Percentiles rank a stretch among this genome's conserved stretches.
phyloP scores from a whole-genome alignment of 2,797 vertebrate species.

The Meda fulgida region DNA sequence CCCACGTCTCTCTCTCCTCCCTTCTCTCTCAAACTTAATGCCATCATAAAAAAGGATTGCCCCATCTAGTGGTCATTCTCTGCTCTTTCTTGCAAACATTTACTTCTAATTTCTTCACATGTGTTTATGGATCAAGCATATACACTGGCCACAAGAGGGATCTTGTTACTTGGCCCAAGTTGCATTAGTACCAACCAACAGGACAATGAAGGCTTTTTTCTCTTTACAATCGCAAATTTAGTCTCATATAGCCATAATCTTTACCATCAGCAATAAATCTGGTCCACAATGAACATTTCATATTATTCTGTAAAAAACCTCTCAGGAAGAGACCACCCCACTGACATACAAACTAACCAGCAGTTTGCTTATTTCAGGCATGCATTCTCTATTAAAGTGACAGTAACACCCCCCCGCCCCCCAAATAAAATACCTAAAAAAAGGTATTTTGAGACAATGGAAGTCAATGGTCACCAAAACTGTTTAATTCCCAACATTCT shows the following conservation, averaged over 20 bases:
- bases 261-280: not conserved
- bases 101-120: not conserved
- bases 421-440: too few species aligned
- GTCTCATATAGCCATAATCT: not conserved
- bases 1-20: constrained; percentile 55
- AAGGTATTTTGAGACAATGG: not conserved
- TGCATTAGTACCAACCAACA: not conserved
- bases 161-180: not conserved
- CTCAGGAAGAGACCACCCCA: not conserved
- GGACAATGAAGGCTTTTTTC: not conserved
- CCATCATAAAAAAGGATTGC: constrained; percentile 68
- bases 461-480: not conserved
- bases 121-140: not conserved
- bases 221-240: not conserved
- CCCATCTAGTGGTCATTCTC: constrained; percentile 77
- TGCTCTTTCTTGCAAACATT: constrained; percentile 21
- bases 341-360: not conserved
- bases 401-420: too few species aligned
- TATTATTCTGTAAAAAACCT: not conserved
- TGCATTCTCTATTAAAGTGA: not conserved
- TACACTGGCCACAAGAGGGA: not conserved
- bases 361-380: not conserved
- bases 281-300: not conserved
- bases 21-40: constrained; percentile 21
- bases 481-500: not conserved